Percentiles rank a stretch among this genome's conserved stretches.
phyloP scores from a whole-genome alignment of 2,797 vertebrate species.

The Anguilla anguilla region DNA sequence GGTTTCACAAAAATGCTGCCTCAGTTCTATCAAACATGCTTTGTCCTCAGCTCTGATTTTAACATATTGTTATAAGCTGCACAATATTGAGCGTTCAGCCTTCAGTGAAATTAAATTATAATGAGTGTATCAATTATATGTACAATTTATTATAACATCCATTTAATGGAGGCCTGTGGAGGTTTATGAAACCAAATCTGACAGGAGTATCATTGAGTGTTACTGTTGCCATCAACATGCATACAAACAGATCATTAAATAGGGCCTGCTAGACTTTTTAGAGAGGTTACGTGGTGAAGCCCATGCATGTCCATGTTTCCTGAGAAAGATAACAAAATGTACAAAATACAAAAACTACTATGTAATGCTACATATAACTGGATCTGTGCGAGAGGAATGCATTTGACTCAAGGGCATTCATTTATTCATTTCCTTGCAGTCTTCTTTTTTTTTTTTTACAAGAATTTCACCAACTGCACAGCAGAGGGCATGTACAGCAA shows the following conservation, averaged over 20 bases:
- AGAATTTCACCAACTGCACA: neutral
- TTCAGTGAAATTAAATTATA: neutral
- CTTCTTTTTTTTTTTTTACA: neutral
- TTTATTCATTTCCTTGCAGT: too few species aligned
- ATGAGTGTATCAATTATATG: neutral
- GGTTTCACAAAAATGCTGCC: neutral
- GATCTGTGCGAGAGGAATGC: neutral
- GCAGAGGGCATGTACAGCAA: neutral
- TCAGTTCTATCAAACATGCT: neutral
- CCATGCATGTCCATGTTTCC: neutral
- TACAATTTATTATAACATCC: neutral
- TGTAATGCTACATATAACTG: neutral
- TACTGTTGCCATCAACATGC: neutral
- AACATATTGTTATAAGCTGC: neutral
- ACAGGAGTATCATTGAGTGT: neutral
- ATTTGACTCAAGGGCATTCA: neutral
- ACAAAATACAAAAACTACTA: neutral
- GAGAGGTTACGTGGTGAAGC: neutral
- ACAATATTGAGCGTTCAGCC: neutral
- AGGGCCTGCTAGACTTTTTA: neutral
- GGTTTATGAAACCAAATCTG: neutral
- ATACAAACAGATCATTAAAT: neutral
- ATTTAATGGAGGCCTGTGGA: neutral
- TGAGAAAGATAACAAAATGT: neutral
- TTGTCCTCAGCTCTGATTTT: neutral